These are phyloP conservation scores for Paraplagusia blochii DNA, from an alignment of 2,113 vertebrate species.

Conservation along the genomic window DNA sequence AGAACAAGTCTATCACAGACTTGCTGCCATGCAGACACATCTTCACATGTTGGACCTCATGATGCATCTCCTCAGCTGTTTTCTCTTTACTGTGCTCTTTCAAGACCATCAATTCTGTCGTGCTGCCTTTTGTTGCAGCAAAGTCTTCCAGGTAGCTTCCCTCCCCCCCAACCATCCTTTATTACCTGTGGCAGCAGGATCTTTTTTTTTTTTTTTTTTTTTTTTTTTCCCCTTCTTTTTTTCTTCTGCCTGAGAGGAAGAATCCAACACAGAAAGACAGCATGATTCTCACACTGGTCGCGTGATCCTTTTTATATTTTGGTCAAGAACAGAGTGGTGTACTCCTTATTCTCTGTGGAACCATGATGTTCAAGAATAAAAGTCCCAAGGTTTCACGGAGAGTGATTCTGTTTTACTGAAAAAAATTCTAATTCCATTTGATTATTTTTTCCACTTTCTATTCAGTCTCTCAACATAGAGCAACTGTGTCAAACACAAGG, in stretches of 20 bases:
- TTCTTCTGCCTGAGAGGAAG: conserved; percentile 27
- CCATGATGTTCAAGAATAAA: conserved; percentile 43
- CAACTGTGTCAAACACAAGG: too few relatives aligned
- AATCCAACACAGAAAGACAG: conserved; percentile 52
- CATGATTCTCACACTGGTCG: conserved; percentile 54
- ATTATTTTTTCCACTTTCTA: too few relatives aligned
- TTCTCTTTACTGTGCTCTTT: conserved; percentile 75
- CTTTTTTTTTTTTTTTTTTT: conserved; percentile 2
- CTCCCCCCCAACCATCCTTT: conserved; percentile 37
- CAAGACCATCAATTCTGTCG: conserved; percentile 67
- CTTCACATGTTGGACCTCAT: conserved; percentile 52
- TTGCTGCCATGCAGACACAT: conserved; percentile 41
- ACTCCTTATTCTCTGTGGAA: conserved; percentile 41
- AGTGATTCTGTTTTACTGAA: conserved; percentile 14
- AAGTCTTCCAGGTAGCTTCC: conserved; percentile 53
- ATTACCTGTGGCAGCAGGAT: conserved; percentile 36
- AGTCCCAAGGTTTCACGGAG: conserved; percentile 25
- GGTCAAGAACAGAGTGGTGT: conserved; percentile 41
- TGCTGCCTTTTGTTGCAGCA: conserved; percentile 50
- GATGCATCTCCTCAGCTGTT: conserved; percentile 69
- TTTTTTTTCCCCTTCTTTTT: conserved; percentile 2
- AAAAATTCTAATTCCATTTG: too few relatives aligned
- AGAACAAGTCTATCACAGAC: conserved; percentile 62
- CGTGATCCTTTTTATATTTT: conserved; percentile 61
- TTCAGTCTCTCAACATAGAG: too few relatives aligned